Evolutionary conservation across 2,113 vertebrate species (phyloP).

Genomic region (Coryphaenoides rupestris): DNA sequence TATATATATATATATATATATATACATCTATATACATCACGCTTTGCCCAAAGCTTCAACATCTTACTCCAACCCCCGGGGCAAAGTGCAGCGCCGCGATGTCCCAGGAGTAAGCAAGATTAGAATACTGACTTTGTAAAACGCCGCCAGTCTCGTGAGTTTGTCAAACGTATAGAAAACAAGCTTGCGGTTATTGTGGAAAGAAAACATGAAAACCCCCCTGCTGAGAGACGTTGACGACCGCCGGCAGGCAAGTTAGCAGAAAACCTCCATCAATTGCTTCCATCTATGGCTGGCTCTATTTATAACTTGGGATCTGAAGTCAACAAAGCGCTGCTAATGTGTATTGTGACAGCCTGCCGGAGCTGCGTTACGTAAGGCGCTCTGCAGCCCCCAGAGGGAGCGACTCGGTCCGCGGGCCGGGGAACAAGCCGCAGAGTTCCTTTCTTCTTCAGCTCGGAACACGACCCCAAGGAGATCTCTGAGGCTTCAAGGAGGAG

Average conservation of each 20-base stretch:
- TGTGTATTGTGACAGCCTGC: neutral
- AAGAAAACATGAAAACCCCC: too few relatives aligned
- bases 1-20: too few relatives aligned
- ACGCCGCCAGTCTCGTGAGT: too few relatives aligned
- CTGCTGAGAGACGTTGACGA: neutral
- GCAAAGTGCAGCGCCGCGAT: too few relatives aligned
- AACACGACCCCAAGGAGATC: neutral
- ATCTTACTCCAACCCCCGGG: too few relatives aligned
- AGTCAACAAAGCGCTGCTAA: neutral
- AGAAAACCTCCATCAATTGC: neutral
- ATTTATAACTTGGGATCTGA: slow-evolving; percentile 8
- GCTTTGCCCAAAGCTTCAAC: too few relatives aligned
- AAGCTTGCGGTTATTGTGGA: too few relatives aligned
- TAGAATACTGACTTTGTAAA: too few relatives aligned
- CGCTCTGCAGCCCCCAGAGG: neutral
- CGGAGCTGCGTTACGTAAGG: neutral
- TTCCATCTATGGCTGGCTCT: neutral
- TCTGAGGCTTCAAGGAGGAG: slow-evolving; percentile 11
- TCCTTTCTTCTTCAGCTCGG: slow-evolving; percentile 10
- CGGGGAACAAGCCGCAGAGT: neutral
- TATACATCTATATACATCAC: too few relatives aligned
- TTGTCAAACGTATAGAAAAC: too few relatives aligned
- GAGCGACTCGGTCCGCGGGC: neutral
- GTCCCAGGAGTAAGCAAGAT: too few relatives aligned
- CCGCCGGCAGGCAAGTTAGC: neutral